Conservation (phyloP, 1,140 invertebrate species). For the Magallana gigas region DNA sequence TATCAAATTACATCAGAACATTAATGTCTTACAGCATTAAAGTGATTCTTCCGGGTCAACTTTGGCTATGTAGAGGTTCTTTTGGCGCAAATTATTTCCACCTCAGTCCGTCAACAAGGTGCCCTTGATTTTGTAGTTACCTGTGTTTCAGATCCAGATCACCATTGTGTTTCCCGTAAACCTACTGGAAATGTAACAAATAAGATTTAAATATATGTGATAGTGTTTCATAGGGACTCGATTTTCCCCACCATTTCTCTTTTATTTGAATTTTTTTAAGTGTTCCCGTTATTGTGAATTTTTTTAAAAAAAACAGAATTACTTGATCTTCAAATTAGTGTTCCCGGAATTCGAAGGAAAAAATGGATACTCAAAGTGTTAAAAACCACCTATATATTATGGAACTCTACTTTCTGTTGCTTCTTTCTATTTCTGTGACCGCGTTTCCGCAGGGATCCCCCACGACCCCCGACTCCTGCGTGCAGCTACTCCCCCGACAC, state of each 20-base stretch:
- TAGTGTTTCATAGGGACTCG: too few relatives aligned
- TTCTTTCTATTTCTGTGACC: neutral
- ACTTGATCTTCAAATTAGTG: too few relatives aligned
- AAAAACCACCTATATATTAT: neutral
- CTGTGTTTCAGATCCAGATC: too few relatives aligned
- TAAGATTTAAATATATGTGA: too few relatives aligned
- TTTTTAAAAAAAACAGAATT: too few relatives aligned
- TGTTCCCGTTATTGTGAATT: too few relatives aligned
- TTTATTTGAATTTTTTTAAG: too few relatives aligned
- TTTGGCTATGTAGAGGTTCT: neutral
- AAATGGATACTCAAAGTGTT: too few relatives aligned
- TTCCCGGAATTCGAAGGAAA: too few relatives aligned
- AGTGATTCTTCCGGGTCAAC: neutral
- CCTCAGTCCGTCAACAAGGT: neutral
- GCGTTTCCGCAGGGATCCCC: neutral
- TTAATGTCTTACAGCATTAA: neutral
- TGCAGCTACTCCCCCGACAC: neutral
- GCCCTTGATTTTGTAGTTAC: neutral
- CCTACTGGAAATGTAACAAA: too few relatives aligned
- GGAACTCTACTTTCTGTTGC: neutral
- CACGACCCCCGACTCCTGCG: neutral
- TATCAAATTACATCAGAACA: slow-evolving; percentile 1
- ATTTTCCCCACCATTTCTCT: too few relatives aligned
- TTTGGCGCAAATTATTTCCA: neutral
- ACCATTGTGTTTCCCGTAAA: too few relatives aligned